Evolutionary conservation across 92 coral and sea anemone species (phyloP), one percentile per base, ranked within the genome.

Genomic region (Zoanthus gigantus): DNA sequence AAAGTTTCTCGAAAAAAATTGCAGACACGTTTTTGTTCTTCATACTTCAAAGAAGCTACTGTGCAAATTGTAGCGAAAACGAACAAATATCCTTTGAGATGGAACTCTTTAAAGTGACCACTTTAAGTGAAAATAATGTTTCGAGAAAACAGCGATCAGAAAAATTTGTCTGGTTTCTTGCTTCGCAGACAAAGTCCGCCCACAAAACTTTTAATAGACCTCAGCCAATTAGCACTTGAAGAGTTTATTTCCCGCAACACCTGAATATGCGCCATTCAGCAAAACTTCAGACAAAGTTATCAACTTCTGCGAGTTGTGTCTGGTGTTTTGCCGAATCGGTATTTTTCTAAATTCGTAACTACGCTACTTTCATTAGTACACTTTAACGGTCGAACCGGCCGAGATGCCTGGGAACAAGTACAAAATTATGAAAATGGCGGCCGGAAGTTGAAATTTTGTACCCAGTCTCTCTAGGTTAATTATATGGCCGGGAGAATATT

Each of bases 21-120:
- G 77, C 68, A 86, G 83, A 65, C 89, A 76, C 83, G 65, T 23
- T 86, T 86, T 75, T 77, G 76, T 60, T 86, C 75, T 76, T 86
- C 73, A 9, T 86, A 63, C 48, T 72, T 77, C 45, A 60, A 86
- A 42, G 83, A 76, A 76, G 84, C 83, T 63, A 76, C 76, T 86
- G 89, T 76, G 81, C 30, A 86, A 86, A 76, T 60, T 65, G 76
- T 44, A 77, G 69, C 78, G 85, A 80, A 87, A 87, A 65, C 85
- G 56, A 77, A 87, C 72, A 87, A 77, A 87, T 87, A 77, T 77
- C 85, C 78, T 87, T 13, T n/a, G 77, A 77, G 18, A 48, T 77
- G 73, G 73, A 87, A 82, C 85, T 87, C 84, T 74, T 74, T 44
- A 71, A 78, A 54, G 77, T 68, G 77, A 47, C 87, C 68, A 28